Base-by-base conservation (phyloP, 2,888 invertebrate species). In the Athalia circularis region DNA sequence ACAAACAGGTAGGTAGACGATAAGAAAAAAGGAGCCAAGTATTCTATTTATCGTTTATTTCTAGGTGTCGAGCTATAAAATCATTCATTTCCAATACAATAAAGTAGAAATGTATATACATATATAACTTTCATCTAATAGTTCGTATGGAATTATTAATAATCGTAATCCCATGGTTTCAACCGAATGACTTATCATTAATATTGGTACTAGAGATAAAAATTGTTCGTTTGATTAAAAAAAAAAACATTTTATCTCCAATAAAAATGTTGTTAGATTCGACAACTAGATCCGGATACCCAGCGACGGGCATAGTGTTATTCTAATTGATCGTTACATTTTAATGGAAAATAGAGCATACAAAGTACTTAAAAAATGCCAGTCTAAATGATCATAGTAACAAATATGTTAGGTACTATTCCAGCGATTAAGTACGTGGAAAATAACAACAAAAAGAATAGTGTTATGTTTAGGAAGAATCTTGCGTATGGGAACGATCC, bases 31-130 rank as follows among this genome's bases (percentile, higher is more conserved):
- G 47, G 3, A 59, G 6, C 1, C 9, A n/a, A 29, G 54, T 68
- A 72, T 45, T 59, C 45, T 57, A n/a, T 72, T 48, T 47, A 8
- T 48, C 13, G 9, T 75, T 43, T 67, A 72, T 75, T 75, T 48
- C 75, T 75, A 75, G 75, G 62, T 50, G 29, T 62, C 64, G 11
- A 52, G 75, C 62, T 62, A 75, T 75, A 75, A 75, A 75, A 75
- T 50, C 75, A 29, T 75, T 64, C 62, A 61, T 75, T 75, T 64
- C 75, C 50, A 64, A 75, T 62, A 75, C 62, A 64, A 75, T 61
- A 75, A 61, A 75, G 75, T 75, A 75, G 75, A 75, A 75, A 75
- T 75, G 75, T 75, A 75, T 75, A 75, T 75, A 72, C 47, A 62
- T 75, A 75, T 64, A 75, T 75, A 62, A 62, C 52, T 75, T 75